Evolutionary conservation across 2,888 invertebrate species (phyloP).

Genomic region (Heliconius charithonia): DNA sequence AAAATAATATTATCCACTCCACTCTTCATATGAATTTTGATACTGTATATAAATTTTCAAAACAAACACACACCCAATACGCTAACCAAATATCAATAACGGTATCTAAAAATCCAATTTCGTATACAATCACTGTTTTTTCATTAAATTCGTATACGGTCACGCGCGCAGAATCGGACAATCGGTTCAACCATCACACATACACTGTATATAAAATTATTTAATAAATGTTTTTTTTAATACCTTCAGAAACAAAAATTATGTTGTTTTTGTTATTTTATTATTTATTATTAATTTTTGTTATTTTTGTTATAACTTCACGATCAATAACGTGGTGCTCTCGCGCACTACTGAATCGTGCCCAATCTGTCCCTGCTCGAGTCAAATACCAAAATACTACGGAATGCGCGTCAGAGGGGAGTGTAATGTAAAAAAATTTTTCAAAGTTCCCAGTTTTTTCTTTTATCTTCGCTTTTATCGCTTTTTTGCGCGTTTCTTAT

Average conservation of each 20-base stretch:
- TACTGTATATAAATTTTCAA: constrained; percentile 18
- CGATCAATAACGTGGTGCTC: constrained; percentile 46
- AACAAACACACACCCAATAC: constrained; percentile 24
- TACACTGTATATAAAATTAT: constrained; percentile 6
- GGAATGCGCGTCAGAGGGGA: constrained; percentile 71
- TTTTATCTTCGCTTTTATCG: background rate
- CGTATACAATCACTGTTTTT: constrained; percentile 35
- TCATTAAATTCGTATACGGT: constrained; percentile 38
- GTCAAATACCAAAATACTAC: constrained; percentile 79
- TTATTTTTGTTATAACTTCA: constrained; percentile 24
- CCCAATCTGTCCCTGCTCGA: constrained; percentile 80
- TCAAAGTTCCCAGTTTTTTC: background rate
- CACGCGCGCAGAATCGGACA: constrained; percentile 26
- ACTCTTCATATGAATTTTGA: constrained; percentile 8
- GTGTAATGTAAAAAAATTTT: constrained; percentile 47
- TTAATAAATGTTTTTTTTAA: background rate
- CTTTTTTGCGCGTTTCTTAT: background rate
- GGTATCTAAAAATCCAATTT: constrained; percentile 34
- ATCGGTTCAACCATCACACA: constrained; percentile 19
- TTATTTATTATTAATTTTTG: constrained; percentile 20
- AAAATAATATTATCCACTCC: constrained; percentile 9
- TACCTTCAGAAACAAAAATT: too few relatives aligned
- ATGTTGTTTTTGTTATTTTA: constrained; percentile 12
- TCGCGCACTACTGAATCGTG: constrained; percentile 68
- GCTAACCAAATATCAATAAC: constrained; percentile 23